phyloP scores from a whole-genome alignment of 2,888 invertebrate genomes.

The Pandemis cinnamomeana region DNA sequence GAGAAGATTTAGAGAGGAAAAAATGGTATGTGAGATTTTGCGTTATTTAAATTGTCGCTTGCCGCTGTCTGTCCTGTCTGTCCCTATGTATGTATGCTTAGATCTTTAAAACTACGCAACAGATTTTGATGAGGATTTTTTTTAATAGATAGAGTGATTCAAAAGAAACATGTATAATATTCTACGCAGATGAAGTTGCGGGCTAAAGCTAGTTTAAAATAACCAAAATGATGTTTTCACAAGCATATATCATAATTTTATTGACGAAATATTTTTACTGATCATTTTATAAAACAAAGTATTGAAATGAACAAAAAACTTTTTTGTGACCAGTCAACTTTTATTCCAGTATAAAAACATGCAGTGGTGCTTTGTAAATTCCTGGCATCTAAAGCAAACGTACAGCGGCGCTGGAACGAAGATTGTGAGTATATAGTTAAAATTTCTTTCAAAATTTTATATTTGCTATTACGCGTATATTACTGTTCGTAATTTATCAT shows the following conservation, averaged over 20 bases:
- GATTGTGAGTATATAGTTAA: background rate
- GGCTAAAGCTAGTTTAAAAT: background rate
- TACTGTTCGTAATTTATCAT: too few species aligned
- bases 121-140: too few species aligned
- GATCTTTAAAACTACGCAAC: too few species aligned
- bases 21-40: background rate
- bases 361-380: background rate
- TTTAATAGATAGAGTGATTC: too few species aligned
- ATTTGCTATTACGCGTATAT: too few species aligned
- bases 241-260: slow-evolving; percentile 65
- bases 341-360: background rate
- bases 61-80: too few species aligned
- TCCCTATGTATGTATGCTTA: too few species aligned
- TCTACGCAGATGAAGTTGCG: too few species aligned
- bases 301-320: background rate
- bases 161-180: too few species aligned
- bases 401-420: background rate
- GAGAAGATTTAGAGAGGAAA: background rate
- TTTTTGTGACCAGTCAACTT: background rate
- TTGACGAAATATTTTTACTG: slow-evolving; percentile 56
- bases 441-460: background rate
- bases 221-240: slow-evolving; percentile 52
- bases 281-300: slow-evolving; percentile 34
- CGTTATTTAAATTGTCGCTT: too few species aligned
- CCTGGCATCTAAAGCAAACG: background rate